phyloP scores from a whole-genome alignment of 2,888 invertebrate genomes.

The Netelia fuscicornis region DNA sequence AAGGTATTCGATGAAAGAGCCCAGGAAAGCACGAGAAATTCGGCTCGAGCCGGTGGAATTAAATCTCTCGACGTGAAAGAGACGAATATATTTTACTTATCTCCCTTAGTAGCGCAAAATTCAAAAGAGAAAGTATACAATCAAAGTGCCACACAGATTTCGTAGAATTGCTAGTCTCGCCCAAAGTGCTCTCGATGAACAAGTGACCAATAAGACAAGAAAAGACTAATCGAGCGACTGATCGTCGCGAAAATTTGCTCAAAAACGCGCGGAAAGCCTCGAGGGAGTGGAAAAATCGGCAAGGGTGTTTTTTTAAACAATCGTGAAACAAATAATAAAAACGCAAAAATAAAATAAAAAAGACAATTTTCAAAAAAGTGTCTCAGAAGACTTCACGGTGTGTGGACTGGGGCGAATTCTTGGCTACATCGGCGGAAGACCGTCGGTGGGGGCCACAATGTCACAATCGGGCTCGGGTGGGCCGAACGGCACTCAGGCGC shows the following conservation, averaged over 20 bases:
- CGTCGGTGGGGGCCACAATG: conserved; percentile 84
- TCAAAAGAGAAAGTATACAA: conserved; percentile 49
- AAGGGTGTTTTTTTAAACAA: conserved; percentile 55
- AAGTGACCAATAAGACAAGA: conserved; percentile 7
- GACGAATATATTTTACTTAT: conserved; percentile 49
- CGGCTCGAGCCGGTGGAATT: conserved; percentile 36
- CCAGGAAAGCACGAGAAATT: conserved; percentile 41
- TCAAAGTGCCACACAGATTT: conserved; percentile 47
- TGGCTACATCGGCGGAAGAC: conserved; percentile 84
- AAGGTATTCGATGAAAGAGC: conserved; percentile 34
- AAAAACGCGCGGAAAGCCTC: neutral
- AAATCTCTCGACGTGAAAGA: conserved; percentile 47
- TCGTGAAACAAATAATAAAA: conserved; percentile 28
- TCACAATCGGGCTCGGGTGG: conserved; percentile 80
- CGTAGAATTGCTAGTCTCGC: conserved; percentile 27
- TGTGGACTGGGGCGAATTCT: conserved; percentile 83
- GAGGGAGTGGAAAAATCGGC: conserved; percentile 3
- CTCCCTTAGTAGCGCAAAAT: conserved; percentile 44
- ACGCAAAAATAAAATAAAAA: neutral
- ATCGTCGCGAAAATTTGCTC: neutral
- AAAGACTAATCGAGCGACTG: neutral
- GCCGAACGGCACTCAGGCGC: conserved; percentile 74
- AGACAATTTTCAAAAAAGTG: conserved; percentile 69
- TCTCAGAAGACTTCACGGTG: conserved; percentile 81
- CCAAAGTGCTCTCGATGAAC: neutral